These are phyloP conservation scores for Scomber scombrus DNA, from an alignment of 2,113 vertebrate genomes.

Conservation along the genomic window DNA sequence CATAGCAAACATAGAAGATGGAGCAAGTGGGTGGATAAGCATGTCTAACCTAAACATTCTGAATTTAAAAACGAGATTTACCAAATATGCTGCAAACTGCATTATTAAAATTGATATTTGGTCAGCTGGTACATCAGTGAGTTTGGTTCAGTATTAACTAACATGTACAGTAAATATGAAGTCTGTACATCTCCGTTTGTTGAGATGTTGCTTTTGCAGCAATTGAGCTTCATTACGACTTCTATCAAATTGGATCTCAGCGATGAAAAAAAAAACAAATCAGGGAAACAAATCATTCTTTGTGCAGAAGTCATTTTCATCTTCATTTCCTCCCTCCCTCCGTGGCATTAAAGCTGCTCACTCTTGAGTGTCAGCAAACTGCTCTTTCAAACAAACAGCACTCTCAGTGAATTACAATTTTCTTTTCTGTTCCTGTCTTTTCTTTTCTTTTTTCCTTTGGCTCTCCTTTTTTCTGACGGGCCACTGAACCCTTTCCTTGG, in stretches of 20 bases:
- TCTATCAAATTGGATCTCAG: slow-evolving; percentile 4
- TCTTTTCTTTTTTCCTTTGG: slow-evolving; percentile 49
- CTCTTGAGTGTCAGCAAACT: slow-evolving; percentile 68
- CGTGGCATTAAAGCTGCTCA: slow-evolving; percentile 66
- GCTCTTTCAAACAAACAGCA: slow-evolving; percentile 73
- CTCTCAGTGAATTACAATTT: slow-evolving; percentile 87
- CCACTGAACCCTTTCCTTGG: slow-evolving; percentile 90
- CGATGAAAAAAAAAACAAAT: slow-evolving; percentile 40
- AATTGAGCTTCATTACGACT: not conserved
- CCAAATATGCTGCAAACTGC: no score
- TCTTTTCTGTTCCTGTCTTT: slow-evolving; percentile 62
- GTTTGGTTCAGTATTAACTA: not conserved
- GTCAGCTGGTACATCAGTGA: no score
- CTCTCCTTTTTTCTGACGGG: slow-evolving; percentile 87
- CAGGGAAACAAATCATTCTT: slow-evolving; percentile 44
- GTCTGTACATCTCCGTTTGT: not conserved
- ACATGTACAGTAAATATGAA: slow-evolving; percentile 8
- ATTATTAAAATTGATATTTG: not conserved
- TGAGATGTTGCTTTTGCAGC: not conserved
- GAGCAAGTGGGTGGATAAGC: not conserved
- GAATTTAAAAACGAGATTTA: not conserved
- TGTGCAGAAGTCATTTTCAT: slow-evolving; percentile 45
- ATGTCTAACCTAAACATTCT: not conserved
- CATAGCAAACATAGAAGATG: slow-evolving; percentile 1
- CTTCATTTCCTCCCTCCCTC: slow-evolving; percentile 30